Evolutionary conservation across 2,113 vertebrate genomes (phyloP).

Genomic region (Osmerus mordax): DNA sequence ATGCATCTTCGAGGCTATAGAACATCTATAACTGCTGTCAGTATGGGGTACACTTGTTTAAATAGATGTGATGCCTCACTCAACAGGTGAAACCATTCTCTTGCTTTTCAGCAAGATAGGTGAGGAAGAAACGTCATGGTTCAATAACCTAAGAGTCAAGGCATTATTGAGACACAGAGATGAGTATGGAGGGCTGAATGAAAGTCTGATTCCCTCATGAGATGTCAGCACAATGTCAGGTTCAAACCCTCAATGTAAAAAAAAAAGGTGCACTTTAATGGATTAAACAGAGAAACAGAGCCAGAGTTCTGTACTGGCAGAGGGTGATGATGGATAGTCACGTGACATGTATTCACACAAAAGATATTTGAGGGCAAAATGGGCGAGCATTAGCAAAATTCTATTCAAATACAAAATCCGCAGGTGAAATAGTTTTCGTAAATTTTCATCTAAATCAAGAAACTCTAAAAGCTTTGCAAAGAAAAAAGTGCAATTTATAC

Average conservation of each 20-base stretch:
- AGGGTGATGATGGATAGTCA: constrained; percentile 69
- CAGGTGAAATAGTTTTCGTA: neutral
- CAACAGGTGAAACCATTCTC: constrained; percentile 37
- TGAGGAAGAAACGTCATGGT: constrained; percentile 20
- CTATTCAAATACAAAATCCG: neutral
- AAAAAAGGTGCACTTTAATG: constrained; percentile 71
- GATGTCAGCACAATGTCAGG: constrained; percentile 69
- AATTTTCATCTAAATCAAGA: neutral
- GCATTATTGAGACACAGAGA: constrained; percentile 60
- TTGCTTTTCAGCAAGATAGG: constrained; percentile 33
- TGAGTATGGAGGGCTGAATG: constrained; percentile 55
- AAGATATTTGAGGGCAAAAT: constrained; percentile 37
- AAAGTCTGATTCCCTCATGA: constrained; percentile 61
- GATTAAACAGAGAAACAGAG: constrained; percentile 65
- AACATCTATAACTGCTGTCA: constrained; percentile 25
- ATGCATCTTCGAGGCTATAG: neutral
- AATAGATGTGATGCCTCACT: constrained; percentile 22
- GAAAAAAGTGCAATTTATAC: neutral
- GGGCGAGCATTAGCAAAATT: neutral
- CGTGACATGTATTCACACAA: constrained; percentile 58
- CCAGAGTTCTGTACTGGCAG: constrained; percentile 60
- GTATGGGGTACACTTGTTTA: constrained; percentile 36
- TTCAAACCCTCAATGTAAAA: constrained; percentile 70
- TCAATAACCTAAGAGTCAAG: constrained; percentile 52
- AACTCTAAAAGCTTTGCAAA: neutral